Conservation (phyloP, 2,888 invertebrate genomes). For the Meteorus colon region DNA sequence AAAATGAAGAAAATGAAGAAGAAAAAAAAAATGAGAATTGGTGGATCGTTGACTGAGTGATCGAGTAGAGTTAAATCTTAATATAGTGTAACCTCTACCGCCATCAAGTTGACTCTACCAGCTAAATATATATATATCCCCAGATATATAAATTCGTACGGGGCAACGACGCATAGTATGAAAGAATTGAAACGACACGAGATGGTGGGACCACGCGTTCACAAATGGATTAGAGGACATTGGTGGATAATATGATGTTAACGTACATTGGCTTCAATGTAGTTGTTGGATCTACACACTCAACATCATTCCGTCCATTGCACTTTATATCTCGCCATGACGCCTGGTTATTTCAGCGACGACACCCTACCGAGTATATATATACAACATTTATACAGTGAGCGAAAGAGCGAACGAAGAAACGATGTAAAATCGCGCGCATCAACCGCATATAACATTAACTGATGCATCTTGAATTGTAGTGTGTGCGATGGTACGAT, state of each 20-base stretch:
- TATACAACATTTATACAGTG: constrained; percentile 22
- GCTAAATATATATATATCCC: background rate
- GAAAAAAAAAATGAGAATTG: constrained; percentile 9
- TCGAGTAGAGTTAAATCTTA: constrained; percentile 73
- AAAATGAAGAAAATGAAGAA: background rate
- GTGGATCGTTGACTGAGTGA: constrained; percentile 59
- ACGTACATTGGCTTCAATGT: background rate
- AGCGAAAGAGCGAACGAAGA: constrained; percentile 10
- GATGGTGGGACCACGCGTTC: no score
- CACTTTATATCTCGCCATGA: constrained; percentile 58
- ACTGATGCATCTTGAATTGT: background rate
- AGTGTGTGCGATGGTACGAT: background rate
- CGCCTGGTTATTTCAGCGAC: constrained; percentile 65
- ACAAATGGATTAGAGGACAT: constrained; percentile 36
- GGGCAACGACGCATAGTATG: constrained; percentile 39
- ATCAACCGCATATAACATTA: constrained; percentile 20
- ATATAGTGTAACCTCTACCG: constrained; percentile 73
- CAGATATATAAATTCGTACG: constrained; percentile 40
- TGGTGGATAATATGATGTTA: constrained; percentile 39
- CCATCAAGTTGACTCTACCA: constrained; percentile 55
- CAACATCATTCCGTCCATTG: constrained; percentile 60
- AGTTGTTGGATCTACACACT: constrained; percentile 41
- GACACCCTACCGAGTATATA: constrained; percentile 49
- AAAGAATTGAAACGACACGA: constrained; percentile 36
- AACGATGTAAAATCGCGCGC: constrained; percentile 8